phyloP scores from a whole-genome alignment of 1,140 invertebrate genomes.

The Potamilus streckersoni region DNA sequence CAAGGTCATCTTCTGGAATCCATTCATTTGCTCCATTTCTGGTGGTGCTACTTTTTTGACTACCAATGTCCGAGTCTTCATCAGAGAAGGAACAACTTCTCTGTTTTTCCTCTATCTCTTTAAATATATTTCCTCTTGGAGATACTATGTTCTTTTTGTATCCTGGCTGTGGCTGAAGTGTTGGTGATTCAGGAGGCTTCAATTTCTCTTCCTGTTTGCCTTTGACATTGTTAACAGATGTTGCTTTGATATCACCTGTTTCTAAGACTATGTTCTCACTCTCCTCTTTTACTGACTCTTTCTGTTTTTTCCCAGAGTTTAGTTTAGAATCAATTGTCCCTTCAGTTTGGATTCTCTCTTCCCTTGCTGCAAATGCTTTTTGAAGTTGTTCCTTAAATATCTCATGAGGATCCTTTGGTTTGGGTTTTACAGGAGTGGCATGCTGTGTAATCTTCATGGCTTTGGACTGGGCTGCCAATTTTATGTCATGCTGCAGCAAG shows the following conservation, averaged over 20 bases:
- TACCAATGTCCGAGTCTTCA: too few species aligned
- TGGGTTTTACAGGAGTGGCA: slow-evolving; percentile 41
- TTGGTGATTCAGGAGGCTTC: slow-evolving; percentile 2
- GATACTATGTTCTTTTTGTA: too few species aligned
- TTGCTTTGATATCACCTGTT: slow-evolving; percentile 16
- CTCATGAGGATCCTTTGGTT: slow-evolving; percentile 53
- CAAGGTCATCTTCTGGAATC: slow-evolving; percentile 56
- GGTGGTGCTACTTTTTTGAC: too few species aligned
- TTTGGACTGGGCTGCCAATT: slow-evolving; percentile 47
- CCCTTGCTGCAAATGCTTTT: slow-evolving; percentile 47
- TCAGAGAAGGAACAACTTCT: too few species aligned
- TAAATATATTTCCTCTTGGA: too few species aligned
- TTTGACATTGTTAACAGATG: slow-evolving; percentile 12
- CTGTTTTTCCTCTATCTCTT: too few species aligned
- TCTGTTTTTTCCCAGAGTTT: slow-evolving; percentile 5
- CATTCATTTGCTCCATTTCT: slow-evolving; percentile 31
- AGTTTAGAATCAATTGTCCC: slow-evolving; percentile 39
- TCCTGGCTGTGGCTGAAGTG: neutral
- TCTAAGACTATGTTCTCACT: slow-evolving; percentile 8
- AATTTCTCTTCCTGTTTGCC: neutral
- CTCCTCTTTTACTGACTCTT: slow-evolving; percentile 20
- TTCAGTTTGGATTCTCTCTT: slow-evolving; percentile 38
- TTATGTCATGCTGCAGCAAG: slow-evolving; percentile 56
- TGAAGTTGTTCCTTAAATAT: slow-evolving; percentile 52
- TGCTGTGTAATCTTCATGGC: slow-evolving; percentile 47